These are phyloP conservation scores for Ceriagrion tenellum DNA, from an alignment of 2,888 invertebrate genomes.

Conservation along the genomic window DNA sequence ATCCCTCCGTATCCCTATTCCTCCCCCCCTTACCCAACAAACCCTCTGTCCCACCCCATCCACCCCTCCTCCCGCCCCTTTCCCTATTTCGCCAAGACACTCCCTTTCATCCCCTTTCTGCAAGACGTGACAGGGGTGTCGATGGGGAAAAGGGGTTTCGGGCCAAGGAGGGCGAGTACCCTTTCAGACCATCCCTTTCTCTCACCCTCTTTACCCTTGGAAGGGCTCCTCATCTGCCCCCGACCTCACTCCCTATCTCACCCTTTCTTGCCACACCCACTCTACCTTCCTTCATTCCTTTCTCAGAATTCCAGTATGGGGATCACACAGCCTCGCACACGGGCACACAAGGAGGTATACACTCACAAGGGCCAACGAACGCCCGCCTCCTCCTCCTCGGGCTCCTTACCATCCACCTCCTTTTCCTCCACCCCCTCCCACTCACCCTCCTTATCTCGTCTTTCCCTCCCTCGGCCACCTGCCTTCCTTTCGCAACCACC, in stretches of 20 bases:
- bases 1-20: not conserved
- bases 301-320: constrained; percentile 13
- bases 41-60: not conserved
- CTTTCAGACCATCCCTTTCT: constrained; percentile 7
- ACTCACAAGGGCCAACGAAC: not conserved
- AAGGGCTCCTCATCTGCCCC: not conserved
- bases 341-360: not conserved
- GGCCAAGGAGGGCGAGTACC: not conserved
- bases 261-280: not conserved
- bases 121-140: constrained; percentile 63
- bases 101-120: constrained; percentile 62
- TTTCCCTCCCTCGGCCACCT: not conserved
- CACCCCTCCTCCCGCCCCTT: not conserved
- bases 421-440: not conserved
- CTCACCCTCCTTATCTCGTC: not conserved
- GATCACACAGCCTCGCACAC: not conserved
- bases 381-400: not conserved
- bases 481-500: not conserved
- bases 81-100: not conserved
- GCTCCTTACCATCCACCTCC: not conserved
- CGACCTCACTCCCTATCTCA: not conserved
- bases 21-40: not conserved
- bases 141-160: constrained; percentile 21
- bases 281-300: not conserved
- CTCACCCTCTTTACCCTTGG: not conserved